Conservation (phyloP, 1,140 invertebrate genomes). For the Lycorma delicatula region DNA sequence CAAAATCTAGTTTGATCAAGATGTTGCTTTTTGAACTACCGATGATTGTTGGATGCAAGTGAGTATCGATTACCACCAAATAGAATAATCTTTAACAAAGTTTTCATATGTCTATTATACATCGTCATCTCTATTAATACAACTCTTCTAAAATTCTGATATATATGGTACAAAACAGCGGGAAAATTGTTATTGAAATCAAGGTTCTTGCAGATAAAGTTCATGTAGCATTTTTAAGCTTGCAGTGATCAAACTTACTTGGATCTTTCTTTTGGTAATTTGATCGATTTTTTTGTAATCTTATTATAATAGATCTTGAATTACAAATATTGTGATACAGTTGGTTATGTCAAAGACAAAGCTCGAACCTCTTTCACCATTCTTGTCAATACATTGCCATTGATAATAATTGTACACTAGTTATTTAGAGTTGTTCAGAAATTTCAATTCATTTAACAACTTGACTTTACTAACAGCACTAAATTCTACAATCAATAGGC, state of each 20-base stretch:
- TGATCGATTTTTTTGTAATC: background rate
- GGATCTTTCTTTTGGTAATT: background rate
- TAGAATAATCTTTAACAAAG: background rate
- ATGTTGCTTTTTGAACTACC: background rate
- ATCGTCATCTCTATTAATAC: background rate
- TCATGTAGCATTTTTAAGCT: background rate
- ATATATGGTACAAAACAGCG: background rate
- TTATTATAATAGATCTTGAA: background rate
- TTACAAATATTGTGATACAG: background rate
- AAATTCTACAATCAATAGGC: background rate
- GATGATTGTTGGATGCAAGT: background rate
- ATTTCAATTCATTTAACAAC: background rate
- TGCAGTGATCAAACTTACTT: background rate
- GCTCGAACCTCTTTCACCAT: background rate
- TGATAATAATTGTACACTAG: background rate
- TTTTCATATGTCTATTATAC: background rate
- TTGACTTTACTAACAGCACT: background rate
- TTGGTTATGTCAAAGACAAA: background rate
- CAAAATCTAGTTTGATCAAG: background rate
- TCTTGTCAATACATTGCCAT: background rate
- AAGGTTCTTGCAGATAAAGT: background rate
- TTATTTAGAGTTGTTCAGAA: background rate
- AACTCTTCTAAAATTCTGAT: background rate
- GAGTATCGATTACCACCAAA: background rate
- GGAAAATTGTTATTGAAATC: background rate